Evolutionary conservation across 2,797 vertebrate genomes (phyloP).

Genomic region (Harpagifer antarcticus): DNA sequence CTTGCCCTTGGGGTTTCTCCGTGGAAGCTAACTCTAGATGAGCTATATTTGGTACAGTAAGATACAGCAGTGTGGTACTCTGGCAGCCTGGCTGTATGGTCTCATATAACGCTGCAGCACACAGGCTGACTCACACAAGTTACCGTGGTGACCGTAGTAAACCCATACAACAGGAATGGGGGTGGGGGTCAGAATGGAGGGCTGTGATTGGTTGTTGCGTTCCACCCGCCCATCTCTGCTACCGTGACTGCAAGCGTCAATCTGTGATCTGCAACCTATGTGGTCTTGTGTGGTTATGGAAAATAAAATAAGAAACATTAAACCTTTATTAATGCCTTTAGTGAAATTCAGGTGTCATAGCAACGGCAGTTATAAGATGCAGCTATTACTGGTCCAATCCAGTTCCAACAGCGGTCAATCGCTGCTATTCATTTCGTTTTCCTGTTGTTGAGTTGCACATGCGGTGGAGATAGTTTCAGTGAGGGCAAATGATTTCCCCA

Average conservation of each 20-base stretch:
- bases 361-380: not conserved
- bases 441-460: conserved; percentile 2
- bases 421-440: not conserved
- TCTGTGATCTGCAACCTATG: conserved; percentile 30
- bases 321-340: too few species aligned
- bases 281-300: not conserved
- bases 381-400: not conserved
- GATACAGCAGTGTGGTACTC: conserved; percentile 9
- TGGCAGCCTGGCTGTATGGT: conserved; percentile 31
- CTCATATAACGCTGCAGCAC: conserved; percentile 17
- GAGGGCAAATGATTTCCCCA: conserved; percentile 3
- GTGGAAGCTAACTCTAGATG: conserved; percentile 39
- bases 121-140: conserved; percentile 27
- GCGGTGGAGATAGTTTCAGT: not conserved
- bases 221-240: conserved; percentile 24
- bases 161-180: conserved; percentile 40
- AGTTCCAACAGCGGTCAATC: not conserved
- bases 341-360: too few species aligned
- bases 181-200: conserved; percentile 15
- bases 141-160: conserved; percentile 42
- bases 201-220: conserved; percentile 46
- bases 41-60: conserved; percentile 62
- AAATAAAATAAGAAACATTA: too few species aligned
- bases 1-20: conserved; percentile 56
- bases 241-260: not conserved